Conservation (phyloP, 2,888 invertebrate genomes). For the Pocota personata region DNA sequence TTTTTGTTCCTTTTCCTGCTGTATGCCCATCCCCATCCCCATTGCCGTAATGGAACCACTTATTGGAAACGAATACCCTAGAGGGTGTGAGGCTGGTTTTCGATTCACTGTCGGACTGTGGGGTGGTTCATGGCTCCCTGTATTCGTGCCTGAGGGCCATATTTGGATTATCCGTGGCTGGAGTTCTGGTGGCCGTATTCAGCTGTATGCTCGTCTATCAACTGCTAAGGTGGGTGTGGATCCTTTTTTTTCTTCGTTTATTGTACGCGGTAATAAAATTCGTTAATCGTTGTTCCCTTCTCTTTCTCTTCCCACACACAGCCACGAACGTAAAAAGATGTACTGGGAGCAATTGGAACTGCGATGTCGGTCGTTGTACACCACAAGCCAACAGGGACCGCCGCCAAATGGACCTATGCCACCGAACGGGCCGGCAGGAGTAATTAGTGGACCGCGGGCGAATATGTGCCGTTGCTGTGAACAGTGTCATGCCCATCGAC, state of each 20-base stretch:
- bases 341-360: slow-evolving; percentile 96
- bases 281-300: slow-evolving; percentile 34
- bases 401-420: slow-evolving; percentile 78
- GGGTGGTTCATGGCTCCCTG: slow-evolving; percentile 94
- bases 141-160: slow-evolving; percentile 94
- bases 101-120: slow-evolving; percentile 93
- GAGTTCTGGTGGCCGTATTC: slow-evolving; percentile 95
- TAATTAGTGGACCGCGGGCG: slow-evolving; percentile 81
- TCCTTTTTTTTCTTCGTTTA: neutral
- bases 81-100: slow-evolving; percentile 91
- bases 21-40: neutral
- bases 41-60: slow-evolving; percentile 54
- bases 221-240: slow-evolving; percentile 86
- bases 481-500: slow-evolving; percentile 86
- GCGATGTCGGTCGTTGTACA: slow-evolving; percentile 91
- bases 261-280: slow-evolving; percentile 33
- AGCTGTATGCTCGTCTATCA: slow-evolving; percentile 97
- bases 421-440: slow-evolving; percentile 79
- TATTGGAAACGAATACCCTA: slow-evolving; percentile 73
- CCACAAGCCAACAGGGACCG: slow-evolving; percentile 81
- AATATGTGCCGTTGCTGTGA: slow-evolving; percentile 87
- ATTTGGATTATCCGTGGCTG: slow-evolving; percentile 95
- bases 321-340: slow-evolving; percentile 96
- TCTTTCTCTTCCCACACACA: slow-evolving; percentile 78
- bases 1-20: slow-evolving; percentile 19